Evolutionary conservation across 2,113 vertebrate species (phyloP).

Genomic region (Chaenogobius annularis): DNA sequence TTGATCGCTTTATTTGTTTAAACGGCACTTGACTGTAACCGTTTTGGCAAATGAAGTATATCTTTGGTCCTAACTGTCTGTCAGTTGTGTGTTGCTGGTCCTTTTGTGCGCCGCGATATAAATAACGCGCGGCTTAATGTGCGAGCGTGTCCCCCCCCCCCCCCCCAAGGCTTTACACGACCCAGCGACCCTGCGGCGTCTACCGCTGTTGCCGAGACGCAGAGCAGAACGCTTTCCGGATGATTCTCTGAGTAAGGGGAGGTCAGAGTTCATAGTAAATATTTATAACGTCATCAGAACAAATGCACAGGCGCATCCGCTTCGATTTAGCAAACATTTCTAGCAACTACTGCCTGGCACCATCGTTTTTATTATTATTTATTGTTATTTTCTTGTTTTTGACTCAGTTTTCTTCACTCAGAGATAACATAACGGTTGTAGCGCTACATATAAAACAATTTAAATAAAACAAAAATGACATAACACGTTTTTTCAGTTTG

Average conservation of each 20-base stretch:
- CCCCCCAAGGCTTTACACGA: conserved; percentile 40
- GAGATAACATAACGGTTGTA: too few relatives aligned
- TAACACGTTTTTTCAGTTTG: too few relatives aligned
- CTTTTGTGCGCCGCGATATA: conserved; percentile 50
- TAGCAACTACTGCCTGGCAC: too few relatives aligned
- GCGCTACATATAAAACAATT: too few relatives aligned
- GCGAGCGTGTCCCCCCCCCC: too few relatives aligned
- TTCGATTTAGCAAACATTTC: too few relatives aligned
- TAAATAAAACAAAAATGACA: too few relatives aligned
- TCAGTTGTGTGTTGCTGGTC: not conserved
- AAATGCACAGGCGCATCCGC: not conserved
- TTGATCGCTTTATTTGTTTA: not conserved
- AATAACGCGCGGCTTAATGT: conserved; percentile 55
- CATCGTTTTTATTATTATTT: too few relatives aligned
- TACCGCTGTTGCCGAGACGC: conserved; percentile 20
- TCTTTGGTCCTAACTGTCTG: too few relatives aligned
- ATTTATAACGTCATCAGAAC: not conserved
- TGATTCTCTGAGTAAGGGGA: not conserved
- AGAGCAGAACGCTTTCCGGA: not conserved
- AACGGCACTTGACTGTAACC: not conserved
- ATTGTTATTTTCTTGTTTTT: too few relatives aligned
- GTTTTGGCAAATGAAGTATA: too few relatives aligned
- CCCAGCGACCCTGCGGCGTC: conserved; percentile 28
- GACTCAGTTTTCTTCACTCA: too few relatives aligned
- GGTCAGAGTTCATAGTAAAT: conserved; percentile 20